Base-by-base conservation (phyloP, 2,888 invertebrate species). In the Polyommatus icarus region DNA sequence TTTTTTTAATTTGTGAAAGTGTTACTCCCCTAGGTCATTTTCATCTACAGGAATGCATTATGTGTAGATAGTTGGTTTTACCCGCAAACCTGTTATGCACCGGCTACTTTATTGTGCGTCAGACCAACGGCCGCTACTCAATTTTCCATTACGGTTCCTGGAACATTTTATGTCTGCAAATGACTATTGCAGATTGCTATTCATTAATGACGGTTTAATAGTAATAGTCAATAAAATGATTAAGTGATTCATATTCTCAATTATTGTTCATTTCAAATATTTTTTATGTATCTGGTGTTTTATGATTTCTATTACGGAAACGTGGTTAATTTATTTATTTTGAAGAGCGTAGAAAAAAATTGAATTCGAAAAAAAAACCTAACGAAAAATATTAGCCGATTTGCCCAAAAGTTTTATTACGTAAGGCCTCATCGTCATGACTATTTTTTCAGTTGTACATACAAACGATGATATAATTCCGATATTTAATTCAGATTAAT, bases 131-230 rank as follows among this genome's bases (percentile, higher is more conserved):
- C 29, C 29, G 12, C 15, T 15, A 32, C 5, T 67, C 4, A 67
- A 67, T 67, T 29, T 67, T 67, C 67, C 67, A 67, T 67, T 29
- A 29, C 0, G 29, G 1, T 67, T 67, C 67, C 67, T 67, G 29
- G 67, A 67, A 67, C 32, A 67, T 67, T 67, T 67, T 67, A 67
- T 24, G 24, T 15, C 67, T 32, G 15, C 29, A 67, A 67, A 67
- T 67, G 67, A 67, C 67, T 5, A 67, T 29, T 67, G 67, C 15
- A 29, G 67, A 67, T 67, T 29, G 29, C 15, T 67, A 67, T 29
- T 67, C 29, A 29, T 67, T 67, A 67, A 67, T 67, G 18, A 18
- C 67, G 67, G 29, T 29, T 29, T 6, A 18, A 32, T 67, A 29
- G 50, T 50, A 15, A 50, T 54, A 5, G 54, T 54, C 15, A 54